A percentile compares a stretch with the other conserved stretches of the same genome.
Conservation (phyloP, 1,140 invertebrate genomes). For the Ctenoplectra terminalis region DNA sequence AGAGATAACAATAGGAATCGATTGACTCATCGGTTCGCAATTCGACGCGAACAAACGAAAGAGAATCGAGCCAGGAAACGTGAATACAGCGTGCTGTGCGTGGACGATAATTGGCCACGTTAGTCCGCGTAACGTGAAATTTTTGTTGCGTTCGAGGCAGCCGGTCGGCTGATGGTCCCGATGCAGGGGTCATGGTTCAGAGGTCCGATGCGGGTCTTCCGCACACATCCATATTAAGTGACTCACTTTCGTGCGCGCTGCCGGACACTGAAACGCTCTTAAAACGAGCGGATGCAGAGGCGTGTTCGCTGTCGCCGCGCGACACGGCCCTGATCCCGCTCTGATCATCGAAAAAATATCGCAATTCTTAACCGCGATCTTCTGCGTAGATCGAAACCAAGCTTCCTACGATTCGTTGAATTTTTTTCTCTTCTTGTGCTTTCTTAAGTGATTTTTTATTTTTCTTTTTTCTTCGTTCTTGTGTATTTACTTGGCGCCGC, state of each 20-base stretch:
- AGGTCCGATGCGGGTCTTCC: slow-evolving; percentile 72
- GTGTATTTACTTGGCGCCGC: no score
- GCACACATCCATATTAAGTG: slow-evolving; percentile 75
- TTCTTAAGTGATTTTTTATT: no score
- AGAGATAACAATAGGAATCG: neutral
- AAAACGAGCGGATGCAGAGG: slow-evolving; percentile 45
- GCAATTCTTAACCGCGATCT: slow-evolving; percentile 2
- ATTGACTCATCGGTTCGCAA: slow-evolving; percentile 16
- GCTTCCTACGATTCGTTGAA: neutral
- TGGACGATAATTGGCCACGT: slow-evolving; percentile 63
- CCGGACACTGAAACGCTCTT: slow-evolving; percentile 51
- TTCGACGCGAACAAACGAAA: neutral
- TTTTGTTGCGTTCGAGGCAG: slow-evolving; percentile 62
- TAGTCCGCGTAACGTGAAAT: slow-evolving; percentile 64
- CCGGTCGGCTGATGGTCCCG: slow-evolving; percentile 68
- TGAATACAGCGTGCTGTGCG: slow-evolving; percentile 37
- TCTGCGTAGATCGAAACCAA: neutral
- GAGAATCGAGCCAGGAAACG: slow-evolving; percentile 30
- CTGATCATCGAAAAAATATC: slow-evolving; percentile 56
- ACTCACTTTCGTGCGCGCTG: slow-evolving; percentile 70
- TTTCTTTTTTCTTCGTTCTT: no score
- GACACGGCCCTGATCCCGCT: slow-evolving; percentile 62
- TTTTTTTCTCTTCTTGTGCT: neutral
- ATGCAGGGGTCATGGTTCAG: slow-evolving; percentile 73
- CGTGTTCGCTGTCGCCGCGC: slow-evolving; percentile 15